phyloP scores from a whole-genome alignment of 2,113 vertebrate genomes.

The Peromyscus polionotus region DNA sequence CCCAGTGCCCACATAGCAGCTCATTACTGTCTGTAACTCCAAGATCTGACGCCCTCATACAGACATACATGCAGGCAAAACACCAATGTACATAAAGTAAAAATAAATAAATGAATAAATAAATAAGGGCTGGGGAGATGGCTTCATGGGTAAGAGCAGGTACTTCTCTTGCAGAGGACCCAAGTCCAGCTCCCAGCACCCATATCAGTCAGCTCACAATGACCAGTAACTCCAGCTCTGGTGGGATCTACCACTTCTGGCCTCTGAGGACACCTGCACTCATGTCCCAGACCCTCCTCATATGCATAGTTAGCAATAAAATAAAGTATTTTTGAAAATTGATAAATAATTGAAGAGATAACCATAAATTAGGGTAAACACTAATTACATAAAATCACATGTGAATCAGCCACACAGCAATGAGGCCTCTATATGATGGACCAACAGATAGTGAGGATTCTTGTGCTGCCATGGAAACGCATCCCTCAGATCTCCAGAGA shows the following conservation, averaged over 20 bases:
- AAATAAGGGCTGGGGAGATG: not conserved
- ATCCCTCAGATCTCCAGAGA: not conserved
- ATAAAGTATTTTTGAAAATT: not conserved
- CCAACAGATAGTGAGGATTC: not conserved
- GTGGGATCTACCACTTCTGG: not conserved
- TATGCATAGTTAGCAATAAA: not conserved
- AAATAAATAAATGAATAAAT: not conserved
- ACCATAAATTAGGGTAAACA: not conserved
- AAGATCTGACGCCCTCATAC: too few relatives aligned
- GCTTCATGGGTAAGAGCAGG: not conserved
- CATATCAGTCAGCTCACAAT: not conserved
- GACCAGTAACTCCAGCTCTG: not conserved
- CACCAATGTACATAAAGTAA: too few relatives aligned
- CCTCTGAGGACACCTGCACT: not conserved
- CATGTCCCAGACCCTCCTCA: not conserved
- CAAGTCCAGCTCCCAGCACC: not conserved
- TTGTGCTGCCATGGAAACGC: not conserved
- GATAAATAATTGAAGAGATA: not conserved
- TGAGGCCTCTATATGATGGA: fast-evolving
- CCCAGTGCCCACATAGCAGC: too few relatives aligned
- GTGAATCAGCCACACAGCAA: not conserved
- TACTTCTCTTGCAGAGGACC: not conserved
- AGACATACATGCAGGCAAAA: too few relatives aligned
- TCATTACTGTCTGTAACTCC: too few relatives aligned
- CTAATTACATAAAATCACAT: not conserved